A percentile compares a stretch with the other conserved stretches of the same genome.
These are phyloP conservation scores for Heterodera schachtii DNA, from an alignment of 1,140 invertebrate genomes.

Conservation along the genomic window DNA sequence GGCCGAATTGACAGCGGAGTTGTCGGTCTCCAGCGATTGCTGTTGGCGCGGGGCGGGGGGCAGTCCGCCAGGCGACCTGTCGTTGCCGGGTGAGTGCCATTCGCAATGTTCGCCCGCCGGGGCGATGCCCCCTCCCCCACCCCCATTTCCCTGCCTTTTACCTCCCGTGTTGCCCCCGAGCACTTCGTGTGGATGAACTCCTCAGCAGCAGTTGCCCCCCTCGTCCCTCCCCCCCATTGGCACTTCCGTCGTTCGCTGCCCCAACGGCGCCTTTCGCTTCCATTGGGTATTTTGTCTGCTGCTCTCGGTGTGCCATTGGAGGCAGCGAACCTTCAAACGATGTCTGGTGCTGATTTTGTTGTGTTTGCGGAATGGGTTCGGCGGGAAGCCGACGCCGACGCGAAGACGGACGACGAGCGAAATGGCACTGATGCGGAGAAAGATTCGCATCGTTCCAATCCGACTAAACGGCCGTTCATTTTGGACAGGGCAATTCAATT, in stretches of 20 bases:
- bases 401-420: background rate
- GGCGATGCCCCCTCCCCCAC: background rate
- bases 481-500: no score
- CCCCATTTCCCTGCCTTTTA: background rate
- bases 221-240: background rate
- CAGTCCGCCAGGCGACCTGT: background rate
- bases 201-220: background rate
- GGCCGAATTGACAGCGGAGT: background rate
- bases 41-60: background rate
- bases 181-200: constrained; percentile 21
- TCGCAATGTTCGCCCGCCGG: no score
- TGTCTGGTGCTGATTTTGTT: background rate
- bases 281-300: background rate
- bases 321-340: background rate
- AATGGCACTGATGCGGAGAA: background rate
- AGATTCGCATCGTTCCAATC: background rate
- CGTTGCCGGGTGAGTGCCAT: background rate
- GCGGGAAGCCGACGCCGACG: constrained; percentile 6
- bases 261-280: background rate
- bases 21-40: background rate
- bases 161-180: background rate
- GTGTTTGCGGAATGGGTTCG: constrained; percentile 1
- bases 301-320: constrained; percentile 4
- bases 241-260: constrained; percentile 5
- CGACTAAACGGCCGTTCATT: background rate